Base-by-base conservation (phyloP, 2,797 vertebrate genomes). In the Babyrousa celebensis region DNA sequence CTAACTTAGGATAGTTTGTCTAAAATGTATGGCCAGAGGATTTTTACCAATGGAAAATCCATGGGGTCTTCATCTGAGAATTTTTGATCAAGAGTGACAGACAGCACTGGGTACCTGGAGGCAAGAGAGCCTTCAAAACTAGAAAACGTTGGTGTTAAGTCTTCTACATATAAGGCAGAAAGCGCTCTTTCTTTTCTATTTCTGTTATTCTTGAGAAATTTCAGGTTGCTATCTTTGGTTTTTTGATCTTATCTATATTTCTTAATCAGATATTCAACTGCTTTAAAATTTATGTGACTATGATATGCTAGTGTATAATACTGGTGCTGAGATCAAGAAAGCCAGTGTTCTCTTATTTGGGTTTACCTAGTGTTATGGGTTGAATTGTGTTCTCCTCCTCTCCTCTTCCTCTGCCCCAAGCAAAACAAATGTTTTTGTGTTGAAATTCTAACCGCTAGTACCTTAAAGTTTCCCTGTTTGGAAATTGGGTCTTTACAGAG, bases 1-100 rank as follows among this genome's bases (percentile, higher is more conserved):
- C 85, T 97, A 87, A 96, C 43, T 54, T 89, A 79, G 90, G 84
- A 79, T 85, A n/a, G 62, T 97, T 97, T 96, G 89, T 95, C 89
- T 97, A 32, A 95, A 93, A 72, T 58, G 23, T 56, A 70, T 32
- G 74, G 80, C 52, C 54, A 79, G 95, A 85, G 68, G 80, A 80
- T 85, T 96, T 89, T 82, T 85, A 93, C 70, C 43, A 58, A 3
- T 60, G 75, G 52, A 96, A 93, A 63, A 65, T 70, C 2, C 1
- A 32, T 23, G 48, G 88, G 89, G 40, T 85, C 78, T 92, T 92
- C 82, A 68, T 88, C 48, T 82, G 62, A 85, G 63, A 92, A 95
- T 83, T 89, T 15, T 72, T 87, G 68, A 80, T 62, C 43, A 48
- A 82, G 65, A 77, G 18, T 72, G 75, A 89, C 43, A 91, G 88